Base-by-base conservation (phyloP, 2,113 vertebrate species). In the Solea solea region DNA sequence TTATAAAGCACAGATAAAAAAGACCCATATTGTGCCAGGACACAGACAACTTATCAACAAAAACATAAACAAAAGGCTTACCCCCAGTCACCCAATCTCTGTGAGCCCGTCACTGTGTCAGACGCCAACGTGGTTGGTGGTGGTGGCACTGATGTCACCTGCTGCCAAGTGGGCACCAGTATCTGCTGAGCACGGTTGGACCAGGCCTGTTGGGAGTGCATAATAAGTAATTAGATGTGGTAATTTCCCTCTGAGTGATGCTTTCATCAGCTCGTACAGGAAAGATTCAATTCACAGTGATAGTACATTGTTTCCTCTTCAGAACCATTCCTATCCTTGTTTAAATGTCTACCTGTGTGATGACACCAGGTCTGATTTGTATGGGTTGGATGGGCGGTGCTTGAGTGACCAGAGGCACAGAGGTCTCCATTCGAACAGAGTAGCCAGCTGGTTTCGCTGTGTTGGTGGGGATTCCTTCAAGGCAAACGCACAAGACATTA, bases 1-100 rank as follows among this genome's bases (percentile, higher is more conserved):
- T 67, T 64, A 62, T 25, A 56, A 69, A 55, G 10, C 14, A 60
- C 28, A 48, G 55, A 25, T 50, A 58, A 15, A 69, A 39, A 57
- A 64, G 7, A 42, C 9, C 16, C 7, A 64, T 10, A 28, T 51
- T 0, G 11, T 13, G 4, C 44, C 46, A 51, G 9, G 21, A 67
- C n/a, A 56, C 3, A 13, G 44, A 69, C 64, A 67, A 63, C 28
- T 40, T 1, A 40, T 67, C 11, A 55, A 60, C 28, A 51, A 55
- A 75, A 7, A 76, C 63, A 72, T 8, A 55, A 39, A 67, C 1
- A 54, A 56, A 64, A 10, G 14, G 79, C 96, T 93, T 86, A 98
- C 98, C 97, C 96, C 97, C 97, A 99, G 79, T 99, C 98, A 89
- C 96, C 94, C 82, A 98, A 89, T 91, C 97, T 95, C 76, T 97